Conservation (phyloP, 2,797 vertebrate species). For the Phrynocephalus guinanensis region DNA sequence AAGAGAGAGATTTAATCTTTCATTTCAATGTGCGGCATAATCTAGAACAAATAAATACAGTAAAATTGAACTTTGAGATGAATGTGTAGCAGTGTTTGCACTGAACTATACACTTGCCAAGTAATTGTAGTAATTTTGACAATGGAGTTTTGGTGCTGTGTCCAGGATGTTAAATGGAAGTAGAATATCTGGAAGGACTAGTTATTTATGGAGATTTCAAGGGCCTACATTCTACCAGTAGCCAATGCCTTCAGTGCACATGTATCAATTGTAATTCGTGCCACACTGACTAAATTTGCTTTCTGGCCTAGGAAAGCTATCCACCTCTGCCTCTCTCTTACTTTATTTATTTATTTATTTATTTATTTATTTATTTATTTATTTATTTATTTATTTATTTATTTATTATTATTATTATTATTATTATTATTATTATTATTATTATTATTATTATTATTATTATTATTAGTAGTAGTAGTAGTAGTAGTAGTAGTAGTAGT, state of each 20-base stretch:
- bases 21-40: conserved; percentile 58
- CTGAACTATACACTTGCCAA: conserved; percentile 25
- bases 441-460: too few species aligned
- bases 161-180: neutral
- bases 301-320: too few species aligned
- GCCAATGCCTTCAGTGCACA: neutral
- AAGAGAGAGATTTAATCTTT: conserved; percentile 63
- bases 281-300: neutral
- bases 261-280: neutral
- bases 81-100: neutral
- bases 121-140: conserved; percentile 14
- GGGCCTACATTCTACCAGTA: neutral
- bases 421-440: too few species aligned
- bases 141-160: neutral
- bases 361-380: too few species aligned
- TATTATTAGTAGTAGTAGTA: too few species aligned
- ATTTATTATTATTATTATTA: too few species aligned
- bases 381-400: too few species aligned
- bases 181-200: neutral
- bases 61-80: conserved; percentile 61
- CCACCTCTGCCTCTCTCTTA: neutral
- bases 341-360: too few species aligned
- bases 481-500: too few species aligned
- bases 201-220: neutral
- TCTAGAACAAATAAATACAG: conserved; percentile 59